These are phyloP conservation scores for Zaprionus kolodkinae DNA, from an alignment of 1,140 invertebrate species.

Conservation along the genomic window DNA sequence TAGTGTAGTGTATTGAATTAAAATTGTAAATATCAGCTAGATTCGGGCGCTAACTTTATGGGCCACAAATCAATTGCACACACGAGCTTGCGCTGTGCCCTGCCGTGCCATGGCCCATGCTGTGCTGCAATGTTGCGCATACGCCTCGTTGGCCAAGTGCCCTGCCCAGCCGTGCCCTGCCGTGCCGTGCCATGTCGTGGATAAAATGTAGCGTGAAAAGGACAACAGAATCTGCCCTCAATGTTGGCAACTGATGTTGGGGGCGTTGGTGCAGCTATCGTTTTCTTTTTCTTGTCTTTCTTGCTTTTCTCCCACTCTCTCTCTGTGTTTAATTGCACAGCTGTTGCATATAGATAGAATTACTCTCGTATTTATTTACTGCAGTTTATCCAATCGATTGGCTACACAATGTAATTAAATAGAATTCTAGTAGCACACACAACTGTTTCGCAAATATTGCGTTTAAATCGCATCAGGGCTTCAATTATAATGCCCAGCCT, in stretches of 20 bases:
- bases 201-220: conserved; percentile 38
- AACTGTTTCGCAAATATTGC: conserved; percentile 34
- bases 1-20: conserved; percentile 70
- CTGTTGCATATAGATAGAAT: background rate
- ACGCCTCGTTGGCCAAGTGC: conserved; percentile 51
- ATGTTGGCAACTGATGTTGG: conserved; percentile 44
- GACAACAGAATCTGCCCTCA: conserved; percentile 22
- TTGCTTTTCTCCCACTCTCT: background rate
- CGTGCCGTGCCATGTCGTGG: conserved; percentile 28
- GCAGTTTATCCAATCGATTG: conserved; percentile 2
- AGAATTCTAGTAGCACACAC: background rate
- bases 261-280: conserved; percentile 43
- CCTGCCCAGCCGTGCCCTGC: background rate
- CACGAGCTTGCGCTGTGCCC: conserved; percentile 39
- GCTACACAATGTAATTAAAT: conserved; percentile 15
- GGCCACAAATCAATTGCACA: conserved; percentile 77
- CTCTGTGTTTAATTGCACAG: background rate
- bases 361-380: conserved; percentile 4
- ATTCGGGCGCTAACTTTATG: conserved; percentile 66
- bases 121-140: conserved; percentile 49
- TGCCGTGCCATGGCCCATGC: background rate
- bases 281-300: conserved; percentile 18
- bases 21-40: conserved; percentile 76
- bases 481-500: conserved; percentile 62
- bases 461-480: conserved; percentile 25